Evolutionary conservation across 2,888 invertebrate species (phyloP), one percentile per base, ranked within the genome.

Genomic region (Microplitis manilae): DNA sequence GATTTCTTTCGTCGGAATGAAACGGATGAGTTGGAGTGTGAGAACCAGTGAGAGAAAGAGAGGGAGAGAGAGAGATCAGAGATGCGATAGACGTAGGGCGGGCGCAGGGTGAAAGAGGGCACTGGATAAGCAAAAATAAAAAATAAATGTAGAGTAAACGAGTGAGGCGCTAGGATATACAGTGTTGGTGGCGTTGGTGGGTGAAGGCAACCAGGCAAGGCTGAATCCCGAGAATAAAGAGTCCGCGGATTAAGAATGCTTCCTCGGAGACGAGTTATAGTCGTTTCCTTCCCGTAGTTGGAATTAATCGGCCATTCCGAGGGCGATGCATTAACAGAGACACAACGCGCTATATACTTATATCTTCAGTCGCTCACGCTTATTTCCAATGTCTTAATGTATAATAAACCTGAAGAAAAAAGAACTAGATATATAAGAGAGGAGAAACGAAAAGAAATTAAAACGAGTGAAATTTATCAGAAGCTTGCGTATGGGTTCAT

Each of bases 241-340:
- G 88, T 87, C 85, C 85, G 84, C 85, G 88, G 88, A 88, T 88
- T 88, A 88, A 88, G 88, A 88, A 88, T 88, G 87, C 87, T 88
- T 87, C 87, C 87, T 88, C 87, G 85, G 87, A 87, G 88, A 88
- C 88, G 88, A 88, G 87, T 88, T 88, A 88, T 88, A 87, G 88
- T 87, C 88, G 87, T 86, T 88, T 88, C 87, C 88, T 88, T 87
- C 84, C 88, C 86, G 86, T 88, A 87, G 87, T 87, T 87, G 86
- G 88, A 88, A 88, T 88, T 88, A 88, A 88, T 88, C 88, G 88
- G 88, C 87, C 86, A 88, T 88, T 88, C 86, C 86, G 84, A 84
- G 84, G 87, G 85, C 88, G 86, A 88, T 88, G 87, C 87, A 88
- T 88, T 88, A 88, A 87, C 88, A 85, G 86, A 64, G 68, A 86